phyloP scores from a whole-genome alignment of 2,888 invertebrate species.

The Drosophila mercatorum region DNA sequence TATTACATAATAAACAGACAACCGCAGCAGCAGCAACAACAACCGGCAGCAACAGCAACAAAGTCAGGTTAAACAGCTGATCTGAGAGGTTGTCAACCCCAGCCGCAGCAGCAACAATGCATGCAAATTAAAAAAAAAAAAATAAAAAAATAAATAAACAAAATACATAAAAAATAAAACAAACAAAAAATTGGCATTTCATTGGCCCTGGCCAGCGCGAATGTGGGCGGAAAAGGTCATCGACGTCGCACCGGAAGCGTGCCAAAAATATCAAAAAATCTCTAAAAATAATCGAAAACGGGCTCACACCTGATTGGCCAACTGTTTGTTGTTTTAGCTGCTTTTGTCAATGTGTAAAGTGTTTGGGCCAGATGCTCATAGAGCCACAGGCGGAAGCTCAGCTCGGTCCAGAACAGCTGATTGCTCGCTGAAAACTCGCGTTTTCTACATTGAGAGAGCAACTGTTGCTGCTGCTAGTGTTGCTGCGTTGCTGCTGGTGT shows the following conservation, averaged over 20 bases:
- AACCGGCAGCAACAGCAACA: constrained; percentile 35
- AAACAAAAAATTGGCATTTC: constrained; percentile 42
- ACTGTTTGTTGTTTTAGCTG: constrained; percentile 7
- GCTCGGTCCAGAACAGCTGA: constrained; percentile 21
- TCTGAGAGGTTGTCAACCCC: constrained; percentile 71
- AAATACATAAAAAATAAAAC: constrained; percentile 11
- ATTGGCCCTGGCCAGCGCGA: constrained; percentile 48
- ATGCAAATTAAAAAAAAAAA: constrained; percentile 31
- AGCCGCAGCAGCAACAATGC: constrained; percentile 32
- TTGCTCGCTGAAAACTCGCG: constrained; percentile 27
- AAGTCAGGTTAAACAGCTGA: constrained; percentile 61
- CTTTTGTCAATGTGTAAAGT: constrained; percentile 4
- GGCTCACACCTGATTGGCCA: constrained; percentile 42
- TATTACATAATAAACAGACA: constrained; percentile 65
- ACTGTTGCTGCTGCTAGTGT: constrained; percentile 6
- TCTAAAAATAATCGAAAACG: constrained; percentile 48
- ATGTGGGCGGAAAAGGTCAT: constrained; percentile 67
- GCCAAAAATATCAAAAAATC: constrained; percentile 72
- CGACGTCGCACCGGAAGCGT: constrained; percentile 73
- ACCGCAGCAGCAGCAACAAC: constrained; percentile 37
- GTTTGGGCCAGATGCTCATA: constrained; percentile 1
- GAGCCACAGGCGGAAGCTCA: constrained; percentile 33
- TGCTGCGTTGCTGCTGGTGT: constrained; percentile 8
- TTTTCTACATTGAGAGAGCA: constrained; percentile 37
- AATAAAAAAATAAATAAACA: constrained; percentile 23